Base-by-base conservation (phyloP, 2,797 vertebrate genomes). In the Oreonectes daqikongensis region DNA sequence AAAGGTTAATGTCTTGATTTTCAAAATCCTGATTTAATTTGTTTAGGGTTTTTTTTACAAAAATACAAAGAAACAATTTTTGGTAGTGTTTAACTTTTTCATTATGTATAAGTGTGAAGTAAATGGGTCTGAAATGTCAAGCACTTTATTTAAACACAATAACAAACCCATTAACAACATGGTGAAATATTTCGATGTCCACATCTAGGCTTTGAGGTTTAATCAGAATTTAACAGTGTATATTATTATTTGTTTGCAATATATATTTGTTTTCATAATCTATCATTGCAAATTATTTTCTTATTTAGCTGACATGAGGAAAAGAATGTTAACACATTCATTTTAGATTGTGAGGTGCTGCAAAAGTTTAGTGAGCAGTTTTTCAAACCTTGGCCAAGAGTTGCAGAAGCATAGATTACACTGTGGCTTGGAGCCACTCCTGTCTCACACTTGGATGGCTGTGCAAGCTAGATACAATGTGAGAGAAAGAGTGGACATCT, bases 71-170 rank as follows among this genome's bases (percentile, higher is more conserved):
- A 32, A 32, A 35, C 32, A 35, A 1, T 10, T 9, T 35, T 35
- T 35, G 32, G 2, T 28, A 63, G 28, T 90, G 85, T 84, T 80
- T 79, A 83, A 88, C 84, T 66, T 52, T 78, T 59, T 50, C 15
- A 40, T 42, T 46, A 1, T 70, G 69, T 69, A 69, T 69, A 22
- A 14, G 74, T 73, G 40, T 32, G 18, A 11, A 9, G 40, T 71
- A 66, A 78, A 71, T 71, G 50, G 30, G 60, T 26, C 63, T 40
- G 20, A 59, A 52, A 77, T 53, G 4, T 15, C 20, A 26, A 48
- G 65, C 69, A 52, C 28, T 66, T 72, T 46, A 32, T 81, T 81
- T 55, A 35, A 74, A 59, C 66, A 64, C 28, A 61, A 64, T 77
- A 82, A 80, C 44, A 75, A 64, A 64, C 60, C 69, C 52, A 3